These are phyloP conservation scores for Eristalinus aeneus DNA, from an alignment of 2,888 invertebrate genomes.

Conservation along the genomic window DNA sequence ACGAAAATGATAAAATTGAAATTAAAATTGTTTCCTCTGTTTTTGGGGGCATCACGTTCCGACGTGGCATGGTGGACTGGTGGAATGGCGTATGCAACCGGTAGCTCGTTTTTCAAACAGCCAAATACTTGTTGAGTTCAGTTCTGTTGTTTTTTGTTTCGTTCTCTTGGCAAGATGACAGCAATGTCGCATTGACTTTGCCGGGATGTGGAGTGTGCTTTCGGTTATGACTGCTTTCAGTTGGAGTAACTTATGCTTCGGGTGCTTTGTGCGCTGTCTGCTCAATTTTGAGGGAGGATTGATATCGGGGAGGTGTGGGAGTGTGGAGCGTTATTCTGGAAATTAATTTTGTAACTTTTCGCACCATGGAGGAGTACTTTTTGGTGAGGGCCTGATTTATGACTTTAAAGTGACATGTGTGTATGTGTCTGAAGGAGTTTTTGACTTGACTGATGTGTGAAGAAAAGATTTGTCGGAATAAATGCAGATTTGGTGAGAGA, in stretches of 20 bases:
- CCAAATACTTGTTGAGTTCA: constrained; percentile 40
- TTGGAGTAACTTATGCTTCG: constrained; percentile 5
- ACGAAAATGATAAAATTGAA: constrained; percentile 31
- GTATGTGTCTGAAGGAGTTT: not conserved
- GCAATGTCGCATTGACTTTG: constrained; percentile 3
- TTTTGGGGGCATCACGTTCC: not conserved
- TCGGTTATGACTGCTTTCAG: constrained; percentile 13
- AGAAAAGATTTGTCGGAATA: not conserved
- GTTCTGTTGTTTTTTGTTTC: not conserved
- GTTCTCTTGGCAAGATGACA: constrained; percentile 57
- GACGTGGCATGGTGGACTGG: not conserved
- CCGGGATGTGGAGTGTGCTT: not conserved
- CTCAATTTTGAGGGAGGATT: not conserved
- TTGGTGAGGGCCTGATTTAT: not conserved
- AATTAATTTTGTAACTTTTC: constrained; percentile 20
- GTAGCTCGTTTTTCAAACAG: constrained; percentile 55
- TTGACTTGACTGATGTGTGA: not conserved
- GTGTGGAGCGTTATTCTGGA: not conserved
- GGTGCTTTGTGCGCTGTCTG: not conserved
- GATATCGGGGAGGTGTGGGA: not conserved
- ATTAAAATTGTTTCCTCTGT: constrained; percentile 26
- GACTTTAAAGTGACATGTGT: not conserved
- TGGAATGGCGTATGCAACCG: constrained; percentile 32
- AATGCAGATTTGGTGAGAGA: not conserved
- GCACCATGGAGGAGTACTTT: not conserved